Percentiles rank a stretch among this genome's conserved stretches.
Conservation (phyloP, 2,113 vertebrate species). For the Ciconia boyciana region DNA sequence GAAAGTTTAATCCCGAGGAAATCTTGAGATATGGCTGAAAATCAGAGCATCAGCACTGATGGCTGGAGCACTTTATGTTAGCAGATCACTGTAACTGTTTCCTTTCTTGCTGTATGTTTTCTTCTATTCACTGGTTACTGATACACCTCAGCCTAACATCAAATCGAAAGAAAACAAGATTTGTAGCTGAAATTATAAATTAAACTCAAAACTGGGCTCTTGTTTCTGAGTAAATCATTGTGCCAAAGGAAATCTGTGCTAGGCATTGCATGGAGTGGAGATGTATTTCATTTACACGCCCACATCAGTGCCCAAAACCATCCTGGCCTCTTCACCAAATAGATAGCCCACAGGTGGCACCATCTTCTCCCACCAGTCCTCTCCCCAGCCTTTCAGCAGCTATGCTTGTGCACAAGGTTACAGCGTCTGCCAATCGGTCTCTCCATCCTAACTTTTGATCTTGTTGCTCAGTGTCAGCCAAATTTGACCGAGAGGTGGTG, state of each 20-base stretch:
- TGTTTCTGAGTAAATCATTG: neutral
- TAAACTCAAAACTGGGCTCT: neutral
- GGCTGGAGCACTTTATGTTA: neutral
- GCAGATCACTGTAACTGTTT: neutral
- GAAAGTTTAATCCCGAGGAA: neutral
- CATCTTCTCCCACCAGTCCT: neutral
- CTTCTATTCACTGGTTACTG: neutral
- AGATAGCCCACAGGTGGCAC: neutral
- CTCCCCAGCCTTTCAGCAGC: neutral
- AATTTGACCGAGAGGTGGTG: neutral
- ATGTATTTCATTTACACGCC: neutral
- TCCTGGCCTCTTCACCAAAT: neutral
- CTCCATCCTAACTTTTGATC: neutral
- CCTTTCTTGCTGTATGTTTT: neutral
- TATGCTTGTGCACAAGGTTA: neutral
- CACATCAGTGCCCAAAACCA: neutral
- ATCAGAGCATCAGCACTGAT: neutral
- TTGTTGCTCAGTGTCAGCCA: neutral
- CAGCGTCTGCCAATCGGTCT: neutral
- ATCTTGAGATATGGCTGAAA: neutral
- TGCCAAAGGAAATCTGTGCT: neutral
- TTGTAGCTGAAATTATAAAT: neutral
- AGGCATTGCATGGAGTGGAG: neutral
- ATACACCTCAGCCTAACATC: neutral
- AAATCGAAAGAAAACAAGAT: neutral